Evolutionary conservation across 1,140 invertebrate species (phyloP), one percentile per base, ranked within the genome.

Genomic region (Drosophila sproati): DNA sequence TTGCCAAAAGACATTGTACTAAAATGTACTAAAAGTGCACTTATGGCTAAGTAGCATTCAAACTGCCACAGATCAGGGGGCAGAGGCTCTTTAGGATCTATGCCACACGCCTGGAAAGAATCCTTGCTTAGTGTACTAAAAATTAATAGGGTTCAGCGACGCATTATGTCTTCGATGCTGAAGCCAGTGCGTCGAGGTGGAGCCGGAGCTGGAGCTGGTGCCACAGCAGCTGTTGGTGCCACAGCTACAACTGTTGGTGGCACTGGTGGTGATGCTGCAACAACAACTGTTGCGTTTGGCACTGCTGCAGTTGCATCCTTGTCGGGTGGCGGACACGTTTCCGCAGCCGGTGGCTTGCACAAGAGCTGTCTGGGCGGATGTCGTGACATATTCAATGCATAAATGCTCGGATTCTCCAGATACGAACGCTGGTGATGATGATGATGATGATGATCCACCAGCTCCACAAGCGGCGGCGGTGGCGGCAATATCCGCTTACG

Each of bases 101-200:
- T 37, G 32, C n/a, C 12, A 51, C 12, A 51, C 41, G 29, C 57
- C 54, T 29, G 6, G 7, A 43, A 55, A 63, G 20, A 45, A 54
- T 54, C 55, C 34, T 56, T n/a, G 34, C 70, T 64, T 66, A 55
- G 34, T 67, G 52, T 76, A 62, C 56, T 73, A 67, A 57, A 56
- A 61, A 56, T 6, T 54, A 3, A 28, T 51, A 32, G 8, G 1
- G 7, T 43, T 35, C 35, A 96, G 91, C 95, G 94, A 82, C 95
- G 93, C 95, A 96, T 96, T 60, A 96, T 96, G 76, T 96, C 95
- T 89, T 95, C 95, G 93, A 96, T 96, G 88, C 95, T 95, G 90
- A 96, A 96, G 34, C 95, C 95, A 88, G 93, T 95, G 93, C 93
- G 95, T 93, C 90, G 94, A 80, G 74, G 94, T 56, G 93, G 94